phyloP scores from a whole-genome alignment of 2,888 invertebrate species.

The Calameuta filiformis region DNA sequence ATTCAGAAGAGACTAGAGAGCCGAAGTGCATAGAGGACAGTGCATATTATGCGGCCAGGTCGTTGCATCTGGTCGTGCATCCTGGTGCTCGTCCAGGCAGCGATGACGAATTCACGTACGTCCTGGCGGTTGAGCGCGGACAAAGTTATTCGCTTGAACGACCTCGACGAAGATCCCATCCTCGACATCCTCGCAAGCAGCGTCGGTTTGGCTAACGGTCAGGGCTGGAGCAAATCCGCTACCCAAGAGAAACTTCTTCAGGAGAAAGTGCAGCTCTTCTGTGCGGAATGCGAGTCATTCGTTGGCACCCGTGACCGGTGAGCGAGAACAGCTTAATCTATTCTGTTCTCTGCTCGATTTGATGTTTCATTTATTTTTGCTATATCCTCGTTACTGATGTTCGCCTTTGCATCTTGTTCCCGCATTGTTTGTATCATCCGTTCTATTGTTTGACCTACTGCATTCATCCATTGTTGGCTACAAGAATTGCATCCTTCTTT shows the following conservation, averaged over 20 bases:
- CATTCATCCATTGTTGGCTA: neutral
- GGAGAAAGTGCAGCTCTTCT: constrained; percentile 56
- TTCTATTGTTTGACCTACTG: neutral
- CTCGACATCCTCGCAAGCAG: constrained; percentile 83
- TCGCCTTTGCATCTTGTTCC: neutral
- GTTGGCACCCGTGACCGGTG: constrained; percentile 53
- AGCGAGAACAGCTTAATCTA: constrained; percentile 17
- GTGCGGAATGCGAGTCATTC: constrained; percentile 55
- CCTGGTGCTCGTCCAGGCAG: constrained; percentile 54
- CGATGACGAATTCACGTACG: constrained; percentile 81
- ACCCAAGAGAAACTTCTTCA: constrained; percentile 39
- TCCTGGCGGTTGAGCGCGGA: constrained; percentile 86
- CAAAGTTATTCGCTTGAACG: constrained; percentile 77
- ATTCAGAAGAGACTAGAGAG: neutral
- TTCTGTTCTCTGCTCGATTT: neutral
- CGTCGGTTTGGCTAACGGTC: constrained; percentile 62
- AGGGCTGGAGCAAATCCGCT: constrained; percentile 59
- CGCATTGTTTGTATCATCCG: neutral
- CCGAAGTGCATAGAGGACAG: neutral
- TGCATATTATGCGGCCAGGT: neutral
- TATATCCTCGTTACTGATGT: neutral
- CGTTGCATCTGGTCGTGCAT: constrained; percentile 44
- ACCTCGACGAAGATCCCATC: constrained; percentile 74
- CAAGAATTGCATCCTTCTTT: neutral
- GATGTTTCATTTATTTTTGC: neutral